Base-by-base conservation (phyloP, 1,140 invertebrate species). In the Drosophila micromelanica region DNA sequence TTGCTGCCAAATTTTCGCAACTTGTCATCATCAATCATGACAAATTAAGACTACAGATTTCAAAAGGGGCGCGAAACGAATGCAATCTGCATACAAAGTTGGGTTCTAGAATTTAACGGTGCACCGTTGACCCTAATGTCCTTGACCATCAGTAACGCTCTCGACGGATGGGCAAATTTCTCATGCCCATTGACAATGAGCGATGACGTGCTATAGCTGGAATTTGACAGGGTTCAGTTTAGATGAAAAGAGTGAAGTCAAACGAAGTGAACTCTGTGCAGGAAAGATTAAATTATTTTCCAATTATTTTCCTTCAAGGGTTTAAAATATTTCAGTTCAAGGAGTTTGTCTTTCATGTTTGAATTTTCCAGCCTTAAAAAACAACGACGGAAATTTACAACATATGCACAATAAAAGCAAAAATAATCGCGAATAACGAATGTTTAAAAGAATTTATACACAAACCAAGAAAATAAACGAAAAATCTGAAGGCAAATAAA, bases 371-470 rank as follows among this genome's bases (percentile, higher is more conserved):
- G 40, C 37, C 12, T 61, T 32, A 13, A 45, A 15, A 45, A 43
- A 30, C 13, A 43, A 30, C 2, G 42, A 12, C 27, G n/a, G 30
- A 51, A 35, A 59, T 45, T 20, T 13, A 48, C 64, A 54, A 49
- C 42, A 49, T 49, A 59, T 49, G 37, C 35, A 48, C 42, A 51
- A 51, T 30, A 20, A 35, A 45, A 45, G 61, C 43, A 54, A 77
- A 59, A 62, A 55, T 35, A 57, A 67, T 60, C 51, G 40, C 32
- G 51, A 43, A 49, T 77, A 73, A 48, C 59, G 67, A 71, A 45
- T 55, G 43, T 78, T 82, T 75, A 52, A 76, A 81, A 69, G 62
- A 87, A 87, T 78, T 76, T 82, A 82, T 82, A 86, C 87, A 87
- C 82, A 85, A 68, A 74, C 40, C 42, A 5, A 61, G 49, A 45